Conservation (phyloP, 2,797 vertebrate genomes). For the Pempheris klunzingeri region DNA sequence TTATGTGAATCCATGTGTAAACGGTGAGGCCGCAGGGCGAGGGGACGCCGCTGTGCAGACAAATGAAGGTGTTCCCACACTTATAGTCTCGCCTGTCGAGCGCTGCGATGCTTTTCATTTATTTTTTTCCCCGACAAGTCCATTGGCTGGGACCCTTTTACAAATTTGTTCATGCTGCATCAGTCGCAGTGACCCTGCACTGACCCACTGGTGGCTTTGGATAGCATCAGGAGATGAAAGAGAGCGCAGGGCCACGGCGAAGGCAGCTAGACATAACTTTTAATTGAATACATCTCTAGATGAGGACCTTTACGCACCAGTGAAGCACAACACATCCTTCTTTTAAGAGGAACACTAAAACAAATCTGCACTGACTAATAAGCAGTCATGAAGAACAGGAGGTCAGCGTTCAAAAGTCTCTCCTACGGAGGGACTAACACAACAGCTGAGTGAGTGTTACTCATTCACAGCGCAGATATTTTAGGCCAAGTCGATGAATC, state of each 20-base stretch:
- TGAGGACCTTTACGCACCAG: background rate
- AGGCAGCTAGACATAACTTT: background rate
- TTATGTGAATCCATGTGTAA: constrained; percentile 26
- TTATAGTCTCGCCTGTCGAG: background rate
- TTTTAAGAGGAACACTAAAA: background rate
- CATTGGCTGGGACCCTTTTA: constrained; percentile 9
- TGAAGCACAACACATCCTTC: background rate
- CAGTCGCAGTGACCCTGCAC: constrained; percentile 32
- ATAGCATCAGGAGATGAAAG: background rate
- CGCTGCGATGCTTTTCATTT: background rate
- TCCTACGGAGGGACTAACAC: background rate
- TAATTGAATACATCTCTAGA: background rate
- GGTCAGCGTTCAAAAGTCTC: background rate
- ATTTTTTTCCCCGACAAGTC: constrained; percentile 1
- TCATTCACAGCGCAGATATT: background rate
- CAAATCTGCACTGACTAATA: background rate
- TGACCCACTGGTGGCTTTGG: constrained; percentile 31
- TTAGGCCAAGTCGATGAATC: background rate
- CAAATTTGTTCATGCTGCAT: constrained; percentile 25
- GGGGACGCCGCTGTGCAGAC: background rate
- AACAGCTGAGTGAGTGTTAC: constrained; percentile 20
- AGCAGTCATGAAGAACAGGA: background rate
- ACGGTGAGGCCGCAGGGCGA: background rate
- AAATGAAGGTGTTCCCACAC: background rate
- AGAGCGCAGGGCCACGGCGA: background rate